Conservation (phyloP, 2,888 invertebrate species). For the Morpho achilles region DNA sequence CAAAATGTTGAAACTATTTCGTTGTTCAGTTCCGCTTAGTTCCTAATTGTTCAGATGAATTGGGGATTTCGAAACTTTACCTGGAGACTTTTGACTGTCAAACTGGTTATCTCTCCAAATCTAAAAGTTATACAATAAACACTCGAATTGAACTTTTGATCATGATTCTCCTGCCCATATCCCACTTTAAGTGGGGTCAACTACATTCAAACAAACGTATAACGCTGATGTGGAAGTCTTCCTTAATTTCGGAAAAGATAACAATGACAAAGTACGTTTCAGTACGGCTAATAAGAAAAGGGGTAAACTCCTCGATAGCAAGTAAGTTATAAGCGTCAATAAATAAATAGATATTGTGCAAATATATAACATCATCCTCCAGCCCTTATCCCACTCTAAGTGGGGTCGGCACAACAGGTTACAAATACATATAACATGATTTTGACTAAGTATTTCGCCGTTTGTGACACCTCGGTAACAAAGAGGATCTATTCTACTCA, state of each 20-base stretch:
- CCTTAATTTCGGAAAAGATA: conserved; percentile 85
- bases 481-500: too few species aligned
- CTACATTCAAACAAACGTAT: conserved; percentile 77
- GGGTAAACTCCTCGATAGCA: conserved; percentile 78
- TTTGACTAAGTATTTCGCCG: too few species aligned
- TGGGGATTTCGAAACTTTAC: conserved; percentile 5
- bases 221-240: conserved; percentile 81
- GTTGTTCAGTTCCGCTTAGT: conserved; percentile 8
- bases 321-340: conserved; percentile 57
- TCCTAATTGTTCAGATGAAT: conserved; percentile 14
- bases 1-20: conserved; percentile 12
- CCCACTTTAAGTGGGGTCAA: too few species aligned
- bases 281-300: conserved; percentile 80
- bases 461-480: too few species aligned
- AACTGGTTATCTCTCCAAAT: not conserved
- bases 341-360: not conserved
- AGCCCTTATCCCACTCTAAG: too few species aligned
- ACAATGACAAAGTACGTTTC: conserved; percentile 82
- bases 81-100: not conserved
- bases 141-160: too few species aligned
- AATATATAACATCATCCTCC: too few species aligned
- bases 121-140: too few species aligned
- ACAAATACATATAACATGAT: too few species aligned
- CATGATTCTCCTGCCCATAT: too few species aligned
- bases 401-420: too few species aligned